Conservation (phyloP, 2,113 vertebrate genomes). For the Pelusios castaneus region DNA sequence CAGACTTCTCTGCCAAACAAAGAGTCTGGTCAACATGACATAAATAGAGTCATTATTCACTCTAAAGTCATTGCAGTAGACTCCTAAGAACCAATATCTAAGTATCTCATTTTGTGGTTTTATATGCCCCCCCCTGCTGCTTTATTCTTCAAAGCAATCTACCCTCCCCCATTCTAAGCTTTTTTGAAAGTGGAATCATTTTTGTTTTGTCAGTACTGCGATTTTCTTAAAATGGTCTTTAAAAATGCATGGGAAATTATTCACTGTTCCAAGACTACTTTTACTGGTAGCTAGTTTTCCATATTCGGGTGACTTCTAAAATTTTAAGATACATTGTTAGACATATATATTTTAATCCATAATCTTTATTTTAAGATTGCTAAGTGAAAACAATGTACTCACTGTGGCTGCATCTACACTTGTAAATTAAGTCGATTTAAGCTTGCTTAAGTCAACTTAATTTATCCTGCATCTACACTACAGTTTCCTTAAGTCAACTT, state of each 20-base stretch:
- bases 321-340: background rate
- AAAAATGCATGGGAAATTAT: constrained; percentile 33
- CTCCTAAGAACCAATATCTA: constrained; percentile 15
- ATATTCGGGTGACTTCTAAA: background rate
- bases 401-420: too few relatives aligned
- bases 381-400: constrained; percentile 1
- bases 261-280: background rate
- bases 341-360: background rate
- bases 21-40: background rate
- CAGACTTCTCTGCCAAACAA: background rate
- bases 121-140: background rate
- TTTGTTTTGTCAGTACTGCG: background rate
- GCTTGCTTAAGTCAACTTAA: too few relatives aligned
- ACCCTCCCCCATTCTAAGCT: background rate
- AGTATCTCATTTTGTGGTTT: constrained; percentile 24
- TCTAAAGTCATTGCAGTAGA: constrained; percentile 24
- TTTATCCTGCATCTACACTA: too few relatives aligned
- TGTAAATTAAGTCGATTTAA: too few relatives aligned
- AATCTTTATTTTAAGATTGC: background rate
- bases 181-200: constrained; percentile 19
- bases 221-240: background rate
- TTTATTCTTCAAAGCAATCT: constrained; percentile 9
- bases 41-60: constrained; percentile 37
- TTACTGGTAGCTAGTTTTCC: background rate
- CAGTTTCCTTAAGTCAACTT: too few relatives aligned